Percentiles rank a stretch among this genome's conserved stretches.
These are phyloP conservation scores for Platerodrilus igneus DNA, from an alignment of 2,888 invertebrate species.

Conservation along the genomic window DNA sequence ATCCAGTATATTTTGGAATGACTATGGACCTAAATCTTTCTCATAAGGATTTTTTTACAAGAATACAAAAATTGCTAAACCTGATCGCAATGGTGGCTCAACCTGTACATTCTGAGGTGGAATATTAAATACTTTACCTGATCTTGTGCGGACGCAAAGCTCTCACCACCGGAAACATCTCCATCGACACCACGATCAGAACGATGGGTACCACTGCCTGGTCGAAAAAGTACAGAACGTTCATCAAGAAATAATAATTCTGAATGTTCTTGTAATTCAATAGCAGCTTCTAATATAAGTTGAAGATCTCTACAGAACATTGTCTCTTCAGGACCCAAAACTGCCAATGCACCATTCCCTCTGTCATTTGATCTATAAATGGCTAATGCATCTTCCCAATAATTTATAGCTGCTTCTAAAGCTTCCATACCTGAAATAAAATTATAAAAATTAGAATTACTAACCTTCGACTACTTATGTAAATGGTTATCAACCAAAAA, in stretches of 20 bases:
- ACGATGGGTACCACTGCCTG: slow-evolving; percentile 62
- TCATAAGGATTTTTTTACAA: too few relatives aligned
- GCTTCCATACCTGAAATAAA: slow-evolving; percentile 78
- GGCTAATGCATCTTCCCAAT: slow-evolving; percentile 92
- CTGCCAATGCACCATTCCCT: slow-evolving; percentile 55
- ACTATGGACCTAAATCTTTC: too few relatives aligned
- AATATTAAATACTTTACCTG: too few relatives aligned
- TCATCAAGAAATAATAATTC: slow-evolving; percentile 85
- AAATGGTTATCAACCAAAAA: too few relatives aligned
- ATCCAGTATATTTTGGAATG: too few relatives aligned
- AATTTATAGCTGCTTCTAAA: slow-evolving; percentile 83
- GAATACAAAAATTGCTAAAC: too few relatives aligned
- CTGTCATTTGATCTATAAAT: slow-evolving; percentile 65
- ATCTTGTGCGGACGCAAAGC: slow-evolving; percentile 94
- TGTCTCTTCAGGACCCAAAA: slow-evolving; percentile 79
- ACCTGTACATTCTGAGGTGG: too few relatives aligned
- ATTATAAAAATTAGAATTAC: slow-evolving; percentile 13
- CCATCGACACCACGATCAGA: slow-evolving; percentile 48
- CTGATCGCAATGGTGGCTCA: too few relatives aligned
- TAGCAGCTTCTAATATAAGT: slow-evolving; percentile 74
- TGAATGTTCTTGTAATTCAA: slow-evolving; percentile 79
- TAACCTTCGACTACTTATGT: too few relatives aligned
- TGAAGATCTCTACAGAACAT: slow-evolving; percentile 81
- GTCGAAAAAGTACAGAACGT: slow-evolving; percentile 79
- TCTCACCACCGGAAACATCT: slow-evolving; percentile 85